Evolutionary conservation across 1,140 invertebrate species (phyloP).

Genomic region (Ceratosolen fusciceps): DNA sequence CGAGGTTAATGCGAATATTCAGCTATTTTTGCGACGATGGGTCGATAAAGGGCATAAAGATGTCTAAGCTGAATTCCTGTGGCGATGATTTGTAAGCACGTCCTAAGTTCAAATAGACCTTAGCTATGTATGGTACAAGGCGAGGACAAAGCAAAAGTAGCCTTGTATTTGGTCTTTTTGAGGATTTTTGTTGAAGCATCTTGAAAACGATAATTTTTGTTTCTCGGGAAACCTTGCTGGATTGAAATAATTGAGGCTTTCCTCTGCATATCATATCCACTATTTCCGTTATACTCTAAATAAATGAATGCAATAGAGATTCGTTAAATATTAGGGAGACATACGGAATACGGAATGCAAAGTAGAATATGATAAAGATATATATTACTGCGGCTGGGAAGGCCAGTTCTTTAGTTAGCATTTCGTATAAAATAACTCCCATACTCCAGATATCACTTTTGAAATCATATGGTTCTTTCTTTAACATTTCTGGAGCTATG

Average conservation of each 20-base stretch:
- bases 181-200: conserved; percentile 59
- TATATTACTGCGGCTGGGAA: conserved; percentile 76
- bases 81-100: conserved; percentile 43
- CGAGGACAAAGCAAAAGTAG: conserved; percentile 61
- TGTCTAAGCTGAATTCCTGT: neutral
- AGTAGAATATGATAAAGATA: neutral
- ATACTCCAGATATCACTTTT: conserved; percentile 90
- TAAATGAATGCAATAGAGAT: conserved; percentile 34
- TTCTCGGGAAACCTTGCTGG: conserved; percentile 42
- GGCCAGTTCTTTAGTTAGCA: conserved; percentile 75
- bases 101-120: conserved; percentile 63
- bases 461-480: conserved; percentile 80
- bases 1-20: neutral
- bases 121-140: conserved; percentile 55
- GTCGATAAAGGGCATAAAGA: conserved; percentile 36
- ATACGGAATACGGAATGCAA: neutral
- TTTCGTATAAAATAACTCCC: conserved; percentile 87
- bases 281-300: conserved; percentile 57
- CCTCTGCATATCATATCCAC: conserved; percentile 53
- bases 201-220: conserved; percentile 61
- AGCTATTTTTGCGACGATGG: neutral
- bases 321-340: neutral
- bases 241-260: conserved; percentile 54
- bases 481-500: conserved; percentile 88
- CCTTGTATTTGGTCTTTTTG: conserved; percentile 57